Evolutionary conservation across 2,888 invertebrate species (phyloP).

Genomic region (Scaptomyza parva): DNA sequence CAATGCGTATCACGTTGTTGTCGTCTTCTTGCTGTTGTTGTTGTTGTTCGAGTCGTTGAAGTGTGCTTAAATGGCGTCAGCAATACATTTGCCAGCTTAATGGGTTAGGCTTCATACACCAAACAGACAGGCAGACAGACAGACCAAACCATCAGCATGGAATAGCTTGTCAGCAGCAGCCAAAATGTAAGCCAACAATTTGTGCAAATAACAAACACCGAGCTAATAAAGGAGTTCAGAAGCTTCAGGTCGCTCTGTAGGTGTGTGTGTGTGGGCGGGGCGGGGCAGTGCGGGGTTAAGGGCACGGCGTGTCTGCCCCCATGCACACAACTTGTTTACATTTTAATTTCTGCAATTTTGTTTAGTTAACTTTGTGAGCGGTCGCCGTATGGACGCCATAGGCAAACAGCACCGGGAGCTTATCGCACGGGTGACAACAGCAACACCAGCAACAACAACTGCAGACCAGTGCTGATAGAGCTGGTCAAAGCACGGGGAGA

Average conservation of each 20-base stretch:
- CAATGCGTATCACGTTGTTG: constrained; percentile 78
- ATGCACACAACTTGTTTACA: constrained; percentile 79
- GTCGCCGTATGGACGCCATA: constrained; percentile 60
- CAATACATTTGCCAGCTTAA: constrained; percentile 73
- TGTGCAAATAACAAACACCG: constrained; percentile 60
- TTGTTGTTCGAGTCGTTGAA: constrained; percentile 64
- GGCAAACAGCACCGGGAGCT: constrained; percentile 54
- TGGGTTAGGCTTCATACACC: constrained; percentile 41
- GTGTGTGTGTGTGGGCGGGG: constrained; percentile 19
- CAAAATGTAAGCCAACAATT: constrained; percentile 64
- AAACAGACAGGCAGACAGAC: neutral
- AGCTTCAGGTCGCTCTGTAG: constrained; percentile 30
- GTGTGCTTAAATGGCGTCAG: constrained; percentile 82
- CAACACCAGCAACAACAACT: constrained; percentile 25
- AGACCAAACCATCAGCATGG: neutral
- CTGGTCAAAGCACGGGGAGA: neutral
- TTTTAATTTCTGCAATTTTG: constrained; percentile 82
- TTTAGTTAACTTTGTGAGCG: constrained; percentile 67
- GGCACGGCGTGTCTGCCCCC: constrained; percentile 45
- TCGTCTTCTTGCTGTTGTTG: constrained; percentile 29
- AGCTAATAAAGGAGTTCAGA: constrained; percentile 58
- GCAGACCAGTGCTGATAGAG: constrained; percentile 42
- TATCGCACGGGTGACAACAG: constrained; percentile 66
- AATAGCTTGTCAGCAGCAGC: constrained; percentile 30
- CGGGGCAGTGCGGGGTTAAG: neutral